These are phyloP conservation scores for Clitarchus hookeri DNA, from an alignment of 2,888 invertebrate genomes.

Conservation along the genomic window DNA sequence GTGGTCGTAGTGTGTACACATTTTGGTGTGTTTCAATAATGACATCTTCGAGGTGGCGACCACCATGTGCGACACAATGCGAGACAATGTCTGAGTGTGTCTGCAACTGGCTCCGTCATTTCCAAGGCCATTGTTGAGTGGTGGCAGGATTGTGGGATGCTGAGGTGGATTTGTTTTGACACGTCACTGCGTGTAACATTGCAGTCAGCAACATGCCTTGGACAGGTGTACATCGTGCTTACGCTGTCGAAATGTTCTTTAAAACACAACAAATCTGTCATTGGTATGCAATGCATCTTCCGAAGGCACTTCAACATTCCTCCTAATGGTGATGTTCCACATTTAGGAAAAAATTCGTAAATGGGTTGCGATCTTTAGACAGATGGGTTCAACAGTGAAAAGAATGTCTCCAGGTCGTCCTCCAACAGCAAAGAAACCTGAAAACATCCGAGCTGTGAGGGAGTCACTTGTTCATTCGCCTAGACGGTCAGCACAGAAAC, in stretches of 20 bases:
- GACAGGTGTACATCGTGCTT: not conserved
- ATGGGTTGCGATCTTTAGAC: not conserved
- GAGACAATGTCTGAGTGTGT: too few relatives aligned
- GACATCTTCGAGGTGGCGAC: too few relatives aligned
- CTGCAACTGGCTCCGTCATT: too few relatives aligned
- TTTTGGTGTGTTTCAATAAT: too few relatives aligned
- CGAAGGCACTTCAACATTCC: not conserved
- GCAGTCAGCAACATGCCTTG: not conserved
- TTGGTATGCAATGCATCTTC: not conserved
- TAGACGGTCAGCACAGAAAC: not conserved
- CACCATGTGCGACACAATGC: too few relatives aligned
- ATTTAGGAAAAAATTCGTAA: not conserved
- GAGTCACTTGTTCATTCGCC: not conserved
- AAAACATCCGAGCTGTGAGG: not conserved
- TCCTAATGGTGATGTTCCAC: not conserved
- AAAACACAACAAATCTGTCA: not conserved
- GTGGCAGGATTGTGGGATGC: too few relatives aligned
- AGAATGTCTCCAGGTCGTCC: not conserved
- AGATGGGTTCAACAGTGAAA: not conserved
- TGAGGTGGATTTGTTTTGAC: too few relatives aligned
- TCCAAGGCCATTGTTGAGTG: too few relatives aligned
- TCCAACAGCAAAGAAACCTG: not conserved
- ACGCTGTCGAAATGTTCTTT: not conserved
- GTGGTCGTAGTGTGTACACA: too few relatives aligned
- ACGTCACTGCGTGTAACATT: too few relatives aligned